Conservation (phyloP, 2,797 vertebrate genomes). For the Nyctalus aviator region DNA sequence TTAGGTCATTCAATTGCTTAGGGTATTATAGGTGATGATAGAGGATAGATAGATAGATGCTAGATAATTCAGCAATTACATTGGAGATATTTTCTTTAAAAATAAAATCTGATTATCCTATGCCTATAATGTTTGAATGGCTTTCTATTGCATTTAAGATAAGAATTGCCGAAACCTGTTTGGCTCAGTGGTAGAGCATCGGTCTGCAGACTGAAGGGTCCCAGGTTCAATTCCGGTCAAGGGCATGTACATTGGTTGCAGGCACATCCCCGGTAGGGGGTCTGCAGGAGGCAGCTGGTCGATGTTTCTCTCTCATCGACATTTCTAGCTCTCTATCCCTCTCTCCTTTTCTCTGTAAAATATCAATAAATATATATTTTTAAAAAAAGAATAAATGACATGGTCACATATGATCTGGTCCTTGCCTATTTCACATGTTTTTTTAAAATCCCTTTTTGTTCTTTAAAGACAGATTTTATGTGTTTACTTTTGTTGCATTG, state of each 20-base stretch:
- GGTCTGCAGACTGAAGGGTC: too few relatives aligned
- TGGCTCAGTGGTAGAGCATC: too few relatives aligned
- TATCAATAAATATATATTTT: too few relatives aligned
- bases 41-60: background rate
- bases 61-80: background rate
- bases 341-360: too few relatives aligned
- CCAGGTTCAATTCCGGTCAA: too few relatives aligned
- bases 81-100: background rate
- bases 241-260: too few relatives aligned
- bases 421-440: background rate
- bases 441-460: background rate
- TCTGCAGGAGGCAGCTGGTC: too few relatives aligned
- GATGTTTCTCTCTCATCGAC: too few relatives aligned
- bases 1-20: too few relatives aligned
- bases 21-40: background rate
- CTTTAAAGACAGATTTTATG: background rate
- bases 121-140: background rate
- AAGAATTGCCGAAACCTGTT: too few relatives aligned
- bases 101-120: background rate
- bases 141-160: background rate
- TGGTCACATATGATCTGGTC: background rate
- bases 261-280: too few relatives aligned
- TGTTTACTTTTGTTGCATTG: background rate
- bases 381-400: background rate
- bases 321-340: too few relatives aligned